A percentile compares a stretch with the other conserved stretches of the same genome.
phyloP scores from a whole-genome alignment of 2,797 vertebrate species.

The Furcifer pardalis region DNA sequence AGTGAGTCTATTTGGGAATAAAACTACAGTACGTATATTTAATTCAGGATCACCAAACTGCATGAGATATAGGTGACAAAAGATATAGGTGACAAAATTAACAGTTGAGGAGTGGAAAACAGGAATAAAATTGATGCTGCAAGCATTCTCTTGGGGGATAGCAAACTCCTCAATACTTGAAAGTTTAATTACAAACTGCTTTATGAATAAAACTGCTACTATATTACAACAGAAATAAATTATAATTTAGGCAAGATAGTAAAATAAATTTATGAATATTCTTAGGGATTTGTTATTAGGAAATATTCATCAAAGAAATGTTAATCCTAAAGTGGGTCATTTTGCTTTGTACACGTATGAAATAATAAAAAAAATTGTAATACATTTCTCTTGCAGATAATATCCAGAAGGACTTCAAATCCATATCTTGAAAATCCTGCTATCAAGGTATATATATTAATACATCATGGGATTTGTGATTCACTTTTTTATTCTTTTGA shows the following conservation, averaged over 20 bases:
- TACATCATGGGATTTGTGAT: background rate
- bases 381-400: constrained; percentile 68
- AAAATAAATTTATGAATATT: background rate
- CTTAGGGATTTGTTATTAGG: background rate
- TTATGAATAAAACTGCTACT: background rate
- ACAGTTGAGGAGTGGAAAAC: background rate
- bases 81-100: too few relatives aligned
- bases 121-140: background rate
- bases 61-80: too few relatives aligned
- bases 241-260: background rate
- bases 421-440: constrained; percentile 77
- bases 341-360: background rate
- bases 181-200: background rate
- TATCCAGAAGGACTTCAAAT: constrained; percentile 81
- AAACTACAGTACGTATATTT: too few relatives aligned
- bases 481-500: constrained; percentile 4
- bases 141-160: background rate
- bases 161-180: background rate
- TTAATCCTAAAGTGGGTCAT: background rate
- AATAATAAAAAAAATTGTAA: constrained; percentile 15
- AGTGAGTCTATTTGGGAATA: too few relatives aligned
- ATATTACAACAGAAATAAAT: background rate
- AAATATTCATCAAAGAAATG: background rate
- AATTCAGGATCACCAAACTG: background rate
- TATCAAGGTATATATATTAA: constrained; percentile 74